Conservation (phyloP, 2,797 vertebrate species). For the Aphelocoma californica region DNA sequence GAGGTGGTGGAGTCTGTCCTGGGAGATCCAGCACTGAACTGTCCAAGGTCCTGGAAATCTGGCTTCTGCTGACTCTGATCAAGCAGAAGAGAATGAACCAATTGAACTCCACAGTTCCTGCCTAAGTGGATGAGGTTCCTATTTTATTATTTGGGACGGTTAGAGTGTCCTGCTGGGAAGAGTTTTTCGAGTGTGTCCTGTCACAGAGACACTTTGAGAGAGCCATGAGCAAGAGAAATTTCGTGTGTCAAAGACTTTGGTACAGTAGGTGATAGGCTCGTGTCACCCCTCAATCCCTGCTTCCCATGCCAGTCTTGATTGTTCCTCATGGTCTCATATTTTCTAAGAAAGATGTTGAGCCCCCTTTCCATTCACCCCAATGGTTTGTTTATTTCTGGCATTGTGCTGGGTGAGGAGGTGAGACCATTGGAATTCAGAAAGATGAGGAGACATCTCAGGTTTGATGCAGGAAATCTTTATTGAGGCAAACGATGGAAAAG, state of each 20-base stretch:
- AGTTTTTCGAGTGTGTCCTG: background rate
- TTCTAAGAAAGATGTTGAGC: background rate
- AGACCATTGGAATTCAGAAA: background rate
- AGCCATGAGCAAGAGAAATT: background rate
- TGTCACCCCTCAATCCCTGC: background rate
- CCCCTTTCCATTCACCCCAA: too few species aligned
- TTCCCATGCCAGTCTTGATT: background rate
- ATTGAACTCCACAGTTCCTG: too few species aligned
- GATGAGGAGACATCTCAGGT: background rate
- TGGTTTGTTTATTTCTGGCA: background rate
- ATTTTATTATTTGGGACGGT: rapidly evolving
- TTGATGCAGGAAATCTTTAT: background rate
- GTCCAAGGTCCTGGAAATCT: background rate
- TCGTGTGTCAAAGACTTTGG: too few species aligned
- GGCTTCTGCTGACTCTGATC: background rate
- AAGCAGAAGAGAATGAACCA: background rate
- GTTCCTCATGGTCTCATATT: rapidly evolving
- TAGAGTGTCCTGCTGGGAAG: background rate
- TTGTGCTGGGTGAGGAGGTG: too few species aligned
- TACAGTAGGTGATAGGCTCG: too few species aligned
- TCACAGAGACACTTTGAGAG: too few species aligned
- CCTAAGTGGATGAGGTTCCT: background rate
- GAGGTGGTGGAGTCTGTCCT: too few species aligned
- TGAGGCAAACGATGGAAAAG: background rate
- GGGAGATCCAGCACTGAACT: background rate